Base-by-base conservation (phyloP, 1,140 invertebrate genomes). In the Drosophila truncata region DNA sequence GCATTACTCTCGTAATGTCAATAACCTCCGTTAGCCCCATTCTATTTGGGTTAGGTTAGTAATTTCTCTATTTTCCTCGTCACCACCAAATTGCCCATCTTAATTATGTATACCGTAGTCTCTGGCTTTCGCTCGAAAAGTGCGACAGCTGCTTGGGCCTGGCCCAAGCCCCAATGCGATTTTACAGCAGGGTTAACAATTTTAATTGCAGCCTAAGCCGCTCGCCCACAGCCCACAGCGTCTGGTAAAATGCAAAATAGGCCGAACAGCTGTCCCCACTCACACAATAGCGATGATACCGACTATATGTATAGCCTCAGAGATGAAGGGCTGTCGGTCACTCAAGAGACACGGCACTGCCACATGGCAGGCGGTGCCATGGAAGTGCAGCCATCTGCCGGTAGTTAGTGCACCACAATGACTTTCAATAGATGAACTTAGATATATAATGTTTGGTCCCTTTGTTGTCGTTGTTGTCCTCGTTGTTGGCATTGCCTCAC, bases 141-240 rank as follows among this genome's bases (percentile, higher is more conserved):
- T 25, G 70, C 42, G 67, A 62, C 75, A 52, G 59, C 59, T 78
- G 74, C 49, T 44, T 14, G 37, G 37, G 55, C 44, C 16, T 42
- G 31, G 33, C 39, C 18, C 46, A 14, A 25, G 46, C 47, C 74
- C 74, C 76, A 88, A 87, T 88, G 77, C 69, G 72, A 87, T 88
- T 87, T 84, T 76, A 75, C 72, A 66, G 58, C 57, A 90, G 80
- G 82, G 61, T 87, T 87, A 62, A 71, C 84, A 74, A 80, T 84
- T 88, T 80, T 88, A 87, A 87, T 88, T 87, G 80, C 80, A 70
- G 47, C 63, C 58, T 55, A 83, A 84, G 57, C 75, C 35, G 61
- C 74, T 77, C 29, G 41, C 41, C 33, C 46, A 44, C 31, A 73
- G 25, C 35, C 35, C n/a, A n/a, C n/a, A 13, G 46, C 54, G 69